A percentile compares a stretch with the other conserved stretches of the same genome.
These are phyloP conservation scores for Tolypeutes matacus DNA, from an alignment of 2,797 vertebrate species.

Conservation along the genomic window DNA sequence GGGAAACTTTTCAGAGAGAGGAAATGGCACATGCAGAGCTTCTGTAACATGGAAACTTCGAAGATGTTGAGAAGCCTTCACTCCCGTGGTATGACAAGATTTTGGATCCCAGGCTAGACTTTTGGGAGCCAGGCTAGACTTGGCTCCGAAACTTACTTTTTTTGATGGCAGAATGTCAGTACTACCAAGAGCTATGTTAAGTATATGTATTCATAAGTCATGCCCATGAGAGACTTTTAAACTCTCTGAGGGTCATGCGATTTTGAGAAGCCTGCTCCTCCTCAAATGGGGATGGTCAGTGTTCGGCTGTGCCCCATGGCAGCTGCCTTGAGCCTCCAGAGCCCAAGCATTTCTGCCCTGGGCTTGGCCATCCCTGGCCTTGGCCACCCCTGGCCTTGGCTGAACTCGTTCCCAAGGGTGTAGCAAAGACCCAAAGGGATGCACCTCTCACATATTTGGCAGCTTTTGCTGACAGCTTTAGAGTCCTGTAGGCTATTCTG, in stretches of 20 bases:
- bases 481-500: constrained; percentile 55
- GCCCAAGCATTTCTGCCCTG: constrained; percentile 47
- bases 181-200: background rate
- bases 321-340: constrained; percentile 38
- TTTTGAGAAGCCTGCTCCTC: background rate
- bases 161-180: background rate
- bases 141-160: background rate
- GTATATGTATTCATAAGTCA: background rate
- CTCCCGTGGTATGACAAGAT: background rate
- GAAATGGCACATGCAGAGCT: background rate
- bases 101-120: background rate
- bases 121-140: background rate
- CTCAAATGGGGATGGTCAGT: background rate
- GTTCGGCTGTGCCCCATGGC: background rate
- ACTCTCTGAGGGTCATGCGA: background rate
- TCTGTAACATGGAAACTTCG: background rate
- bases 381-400: constrained; percentile 41
- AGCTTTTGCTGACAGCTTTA: background rate
- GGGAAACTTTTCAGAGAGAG: background rate
- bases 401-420: background rate
- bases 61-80: background rate
- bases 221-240: background rate
- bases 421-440: background rate
- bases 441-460: constrained; percentile 30
- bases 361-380: constrained; percentile 48